Conservation (phyloP, 2,888 invertebrate genomes). For the Ametastegia equiseti region DNA sequence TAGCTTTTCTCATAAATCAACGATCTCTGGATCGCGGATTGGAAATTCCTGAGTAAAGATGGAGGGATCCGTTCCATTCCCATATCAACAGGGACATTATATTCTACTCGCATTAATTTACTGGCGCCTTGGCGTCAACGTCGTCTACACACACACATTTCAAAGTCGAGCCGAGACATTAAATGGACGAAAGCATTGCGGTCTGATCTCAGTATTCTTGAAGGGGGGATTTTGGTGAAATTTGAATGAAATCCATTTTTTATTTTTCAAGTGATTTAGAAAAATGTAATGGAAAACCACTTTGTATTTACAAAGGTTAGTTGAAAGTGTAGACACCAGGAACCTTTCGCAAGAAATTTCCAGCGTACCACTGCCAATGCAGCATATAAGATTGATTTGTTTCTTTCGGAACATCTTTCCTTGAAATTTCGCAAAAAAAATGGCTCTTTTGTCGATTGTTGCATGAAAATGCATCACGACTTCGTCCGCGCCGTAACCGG, state of each 20-base stretch:
- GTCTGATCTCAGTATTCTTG: not conserved
- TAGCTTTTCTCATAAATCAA: not conserved
- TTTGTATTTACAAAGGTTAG: too few species aligned
- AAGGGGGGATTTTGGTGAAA: not conserved
- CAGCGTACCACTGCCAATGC: too few species aligned
- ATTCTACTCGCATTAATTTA: not conserved
- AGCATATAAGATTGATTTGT: too few species aligned
- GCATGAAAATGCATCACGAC: not conserved
- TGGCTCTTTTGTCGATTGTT: not conserved
- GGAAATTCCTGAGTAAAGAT: not conserved
- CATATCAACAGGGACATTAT: not conserved
- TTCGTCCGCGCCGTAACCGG: not conserved
- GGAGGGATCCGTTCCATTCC: not conserved
- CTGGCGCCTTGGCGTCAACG: constrained; percentile 4
- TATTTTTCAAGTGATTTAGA: too few species aligned
- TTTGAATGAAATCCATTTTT: too few species aligned
- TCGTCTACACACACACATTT: too few species aligned
- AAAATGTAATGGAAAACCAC: too few species aligned
- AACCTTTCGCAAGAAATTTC: too few species aligned
- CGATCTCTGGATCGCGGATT: not conserved
- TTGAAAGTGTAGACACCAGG: too few species aligned
- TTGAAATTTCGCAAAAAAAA: not conserved
- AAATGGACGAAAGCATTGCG: not conserved
- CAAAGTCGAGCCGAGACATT: not conserved
- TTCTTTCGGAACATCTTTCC: not conserved